Evolutionary conservation across 2,797 vertebrate species (phyloP).

Genomic region (Salmo trutta): DNA sequence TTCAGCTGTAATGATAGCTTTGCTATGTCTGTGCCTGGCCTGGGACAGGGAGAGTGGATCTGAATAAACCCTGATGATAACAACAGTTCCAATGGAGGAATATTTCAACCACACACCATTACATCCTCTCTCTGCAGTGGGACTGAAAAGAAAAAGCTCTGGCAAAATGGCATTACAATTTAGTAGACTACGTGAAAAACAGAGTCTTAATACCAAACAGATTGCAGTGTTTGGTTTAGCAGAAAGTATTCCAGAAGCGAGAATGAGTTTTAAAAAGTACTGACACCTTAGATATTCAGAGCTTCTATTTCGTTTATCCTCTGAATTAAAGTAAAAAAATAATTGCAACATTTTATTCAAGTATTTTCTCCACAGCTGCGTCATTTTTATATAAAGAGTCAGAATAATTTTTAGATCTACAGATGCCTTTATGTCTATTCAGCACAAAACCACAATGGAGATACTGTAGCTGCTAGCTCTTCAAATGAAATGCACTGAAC

Average conservation of each 20-base stretch:
- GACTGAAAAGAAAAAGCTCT: constrained; percentile 54
- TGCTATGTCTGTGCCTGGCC: constrained; percentile 40
- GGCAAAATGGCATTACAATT: constrained; percentile 73
- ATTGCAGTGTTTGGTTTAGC: constrained; percentile 59
- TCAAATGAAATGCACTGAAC: constrained; percentile 67
- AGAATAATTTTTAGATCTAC: constrained; percentile 82
- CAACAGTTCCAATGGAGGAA: constrained; percentile 56
- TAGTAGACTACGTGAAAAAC: constrained; percentile 67
- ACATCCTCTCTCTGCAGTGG: constrained; percentile 59
- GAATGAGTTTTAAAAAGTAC: constrained; percentile 58
- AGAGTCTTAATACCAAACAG: constrained; percentile 69
- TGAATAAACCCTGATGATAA: constrained; percentile 61
- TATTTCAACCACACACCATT: constrained; percentile 66
- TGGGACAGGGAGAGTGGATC: constrained; percentile 41
- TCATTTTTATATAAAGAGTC: constrained; percentile 55
- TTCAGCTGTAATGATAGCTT: constrained; percentile 42
- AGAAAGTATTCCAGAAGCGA: constrained; percentile 57
- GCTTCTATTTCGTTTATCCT: constrained; percentile 56
- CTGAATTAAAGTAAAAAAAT: constrained; percentile 63
- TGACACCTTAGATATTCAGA: constrained; percentile 59
- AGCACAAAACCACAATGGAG: constrained; percentile 80
- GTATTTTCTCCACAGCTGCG: constrained; percentile 40
- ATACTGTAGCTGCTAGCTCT: constrained; percentile 70
- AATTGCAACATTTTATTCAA: constrained; percentile 53
- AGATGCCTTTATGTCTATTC: constrained; percentile 79